Evolutionary conservation across 2,888 invertebrate genomes (phyloP), one percentile per base, ranked within the genome.

Genomic region (Tinea trinotella): DNA sequence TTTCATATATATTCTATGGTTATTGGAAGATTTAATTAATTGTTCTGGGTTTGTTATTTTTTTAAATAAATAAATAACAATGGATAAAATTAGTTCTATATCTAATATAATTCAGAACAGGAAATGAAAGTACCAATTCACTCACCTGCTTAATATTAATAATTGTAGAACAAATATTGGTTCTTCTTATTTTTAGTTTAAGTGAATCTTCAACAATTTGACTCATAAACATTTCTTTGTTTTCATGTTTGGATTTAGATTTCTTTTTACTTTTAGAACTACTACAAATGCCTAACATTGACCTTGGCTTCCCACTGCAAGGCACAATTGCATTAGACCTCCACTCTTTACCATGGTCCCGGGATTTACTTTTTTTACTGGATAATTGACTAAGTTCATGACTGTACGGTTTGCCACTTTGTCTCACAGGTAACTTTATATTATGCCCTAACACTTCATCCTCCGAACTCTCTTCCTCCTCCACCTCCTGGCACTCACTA

Each of bases 141-240:
- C 82, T 82, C 69, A 84, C 84, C 59, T 67, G 68, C 67, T 81
- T 75, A 67, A 76, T 76, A 60, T 70, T 61, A 65, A n/a, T n/a
- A n/a, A n/a, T 30, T 40, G 40, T 40, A 17, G 15, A 40, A 17
- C 40, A 40, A 6, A 17, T 40, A 13, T 71, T 82, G 64, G 90
- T 90, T 75, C 90, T 91, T 70, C 88, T 89, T 63, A 92, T 92
- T 66, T 90, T 88, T 65, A 92, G 88, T 73, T 91, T 92, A 65
- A 92, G 90, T 57, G 89, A 87, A 64, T 90, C 90, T 65, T 90
- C 90, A 61, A 91, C 88, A 62, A 90, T 89, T 74, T 89, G 88
- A 69, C 89, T 89, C 61, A 84, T 87, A 74, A 89, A 90, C 61
- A 87, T 88, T 61, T 84, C 66, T 58, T 70, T 68, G 62, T 67